Conservation (phyloP, 2,113 vertebrate species). For the Pitta sordida region DNA sequence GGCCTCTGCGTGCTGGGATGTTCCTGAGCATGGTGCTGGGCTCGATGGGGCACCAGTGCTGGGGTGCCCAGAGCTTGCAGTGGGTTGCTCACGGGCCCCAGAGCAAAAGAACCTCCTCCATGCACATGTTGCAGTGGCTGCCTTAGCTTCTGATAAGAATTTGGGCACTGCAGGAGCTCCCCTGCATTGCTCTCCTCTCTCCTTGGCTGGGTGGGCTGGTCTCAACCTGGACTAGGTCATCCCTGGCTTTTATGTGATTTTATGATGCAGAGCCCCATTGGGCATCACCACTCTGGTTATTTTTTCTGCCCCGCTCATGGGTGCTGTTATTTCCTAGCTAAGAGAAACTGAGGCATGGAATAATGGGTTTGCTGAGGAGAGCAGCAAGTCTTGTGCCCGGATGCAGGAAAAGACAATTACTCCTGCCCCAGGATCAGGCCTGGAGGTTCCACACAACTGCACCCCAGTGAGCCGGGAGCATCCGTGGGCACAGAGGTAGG, state of each 20-base stretch:
- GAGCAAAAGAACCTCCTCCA: background rate
- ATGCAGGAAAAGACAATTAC: background rate
- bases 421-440: background rate
- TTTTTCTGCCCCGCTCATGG: fast-evolving
- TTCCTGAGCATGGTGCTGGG: background rate
- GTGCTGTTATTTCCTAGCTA: background rate
- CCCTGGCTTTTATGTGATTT: background rate
- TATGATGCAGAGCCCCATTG: fast-evolving
- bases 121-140: fast-evolving
- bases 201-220: background rate
- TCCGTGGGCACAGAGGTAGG: background rate
- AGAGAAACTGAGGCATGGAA: background rate
- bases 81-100: background rate
- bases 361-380: background rate
- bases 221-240: background rate
- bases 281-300: background rate
- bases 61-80: background rate
- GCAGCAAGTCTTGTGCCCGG: background rate
- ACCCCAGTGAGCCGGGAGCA: fast-evolving
- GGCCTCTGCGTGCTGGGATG: background rate
- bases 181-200: background rate
- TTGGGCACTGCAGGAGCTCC: background rate
- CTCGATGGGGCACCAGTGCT: background rate
- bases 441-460: background rate
- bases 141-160: background rate